Base-by-base conservation (phyloP, 2,113 vertebrate species). In the Oxygymnocypris stewartii region DNA sequence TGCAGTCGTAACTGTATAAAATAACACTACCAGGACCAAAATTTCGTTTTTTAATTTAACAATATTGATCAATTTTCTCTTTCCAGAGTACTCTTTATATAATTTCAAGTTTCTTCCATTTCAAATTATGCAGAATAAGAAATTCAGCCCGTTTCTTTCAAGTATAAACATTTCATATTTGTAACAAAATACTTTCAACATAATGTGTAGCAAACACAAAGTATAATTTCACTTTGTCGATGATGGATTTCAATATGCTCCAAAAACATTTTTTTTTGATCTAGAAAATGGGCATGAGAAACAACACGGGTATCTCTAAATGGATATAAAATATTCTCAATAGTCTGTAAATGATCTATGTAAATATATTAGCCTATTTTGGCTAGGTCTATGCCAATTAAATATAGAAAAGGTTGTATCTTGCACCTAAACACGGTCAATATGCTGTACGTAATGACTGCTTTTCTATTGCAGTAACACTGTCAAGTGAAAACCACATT, bases 381-480 rank as follows among this genome's bases (percentile, higher is more conserved):
- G 18, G 65, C 81, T 54, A 47, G 0, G 1, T 31, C 23, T 49
- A 47, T 65, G 28, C 47, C 35, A 25, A 7, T 28, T 65, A 47
- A 31, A 2, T 40, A 59, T 65, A 31, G n/a, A 82, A 67, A 31
- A 31, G n/a, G 7, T 49, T 79, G 23, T 40, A 35, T 20, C 31
- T 37, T 73, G 82, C 65, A 73, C 35, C 28, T 54, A 51, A 82
- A 69, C 25, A 49, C 13, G 12, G 20, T 82, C 42, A 42, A 49
- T 67, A 49, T 67, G 67, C 37, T 67, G 47, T 40, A 54, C 7
- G 28, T 40, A 67, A 69, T 4, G 13, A 82, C 61, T 82, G 65
- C 47, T 20, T 47, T 35, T 51, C n/a, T 71, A 25, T 54, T 84
- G 82, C 67, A 73, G 67, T 51, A 83, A 83, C 65, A 83, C 81